Evolutionary conservation across 2,113 vertebrate genomes (phyloP), one percentile per base, ranked within the genome.

Genomic region (Trichechus manatus): DNA sequence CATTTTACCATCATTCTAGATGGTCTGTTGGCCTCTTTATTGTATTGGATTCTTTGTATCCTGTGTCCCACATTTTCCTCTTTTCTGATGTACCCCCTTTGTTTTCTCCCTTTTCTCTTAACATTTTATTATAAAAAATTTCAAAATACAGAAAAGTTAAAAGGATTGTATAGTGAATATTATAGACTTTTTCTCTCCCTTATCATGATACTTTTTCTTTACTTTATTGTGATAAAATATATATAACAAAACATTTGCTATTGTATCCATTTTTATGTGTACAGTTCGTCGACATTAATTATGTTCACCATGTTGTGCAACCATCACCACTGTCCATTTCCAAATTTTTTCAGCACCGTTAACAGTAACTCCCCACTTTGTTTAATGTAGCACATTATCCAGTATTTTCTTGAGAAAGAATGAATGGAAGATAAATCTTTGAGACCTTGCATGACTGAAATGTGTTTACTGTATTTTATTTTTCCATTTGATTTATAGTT

Each of bases 361-460:
- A 70, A 70, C 11, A 70, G n/a, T 70, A 70, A n/a, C 3, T 14
- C 31, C 3, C 31, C 5, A 2, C 15, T n/a, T 33, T 70, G 29
- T 70, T 33, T 88, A 85, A 86, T 70, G 39, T 84, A 89, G 53
- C 78, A 81, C 5, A 42, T 75, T 84, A 15, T 88, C n/a, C 79
- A 75, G 53, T 47, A 63, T 6, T 92, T 94, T 84, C 56, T 9
- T 50, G 56, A 86, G 63, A 75, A 80, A 93, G 47, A 77, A 77
- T 86, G 22, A 22, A 42, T 20, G 15, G 19, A 95, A 84, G 17
- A 23, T 47, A 66, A 96, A 96, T 82, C 63, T 88, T 82, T 88
- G 53, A 87, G 61, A 77, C 9, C 68, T 81, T 78, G 31, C 33
- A 78, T n/a, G 39, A 87, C 5, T 86, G 10, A 78, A 89, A 92